Percentiles rank a stretch among this genome's conserved stretches.
Conservation (phyloP, 1,140 invertebrate genomes). For the Saxidomus purpurata region DNA sequence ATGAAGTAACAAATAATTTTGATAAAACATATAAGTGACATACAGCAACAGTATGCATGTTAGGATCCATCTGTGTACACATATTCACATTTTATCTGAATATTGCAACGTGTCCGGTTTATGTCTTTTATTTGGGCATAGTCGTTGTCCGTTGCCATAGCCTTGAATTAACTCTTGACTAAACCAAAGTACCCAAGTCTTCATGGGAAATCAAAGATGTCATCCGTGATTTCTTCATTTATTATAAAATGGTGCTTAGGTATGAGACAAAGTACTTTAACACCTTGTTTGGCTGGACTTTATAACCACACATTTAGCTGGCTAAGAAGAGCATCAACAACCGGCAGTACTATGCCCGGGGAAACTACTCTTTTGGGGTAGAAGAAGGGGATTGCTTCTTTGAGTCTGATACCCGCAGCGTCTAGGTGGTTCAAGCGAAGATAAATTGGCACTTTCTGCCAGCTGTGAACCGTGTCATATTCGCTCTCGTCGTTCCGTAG, state of each 20-base stretch:
- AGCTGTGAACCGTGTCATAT: constrained; percentile 52
- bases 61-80: not conserved
- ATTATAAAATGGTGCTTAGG: constrained; percentile 11
- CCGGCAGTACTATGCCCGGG: no score
- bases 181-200: not conserved
- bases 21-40: no score
- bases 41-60: not conserved
- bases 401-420: constrained; percentile 66
- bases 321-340: constrained; percentile 51
- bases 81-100: not conserved
- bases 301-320: constrained; percentile 3
- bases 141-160: not conserved
- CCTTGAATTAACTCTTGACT: not conserved
- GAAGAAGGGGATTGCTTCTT: constrained; percentile 59
- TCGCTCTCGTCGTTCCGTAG: constrained; percentile 24
- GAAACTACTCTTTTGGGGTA: constrained; percentile 34
- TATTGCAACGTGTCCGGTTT: not conserved
- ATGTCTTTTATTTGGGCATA: not conserved
- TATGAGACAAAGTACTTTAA: not conserved
- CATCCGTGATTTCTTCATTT: not conserved
- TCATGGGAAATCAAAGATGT: not conserved
- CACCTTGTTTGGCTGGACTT: not conserved
- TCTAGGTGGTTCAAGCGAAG: constrained; percentile 53
- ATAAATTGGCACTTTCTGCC: constrained; percentile 37
- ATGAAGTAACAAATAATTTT: no score